Percentiles rank a stretch among this genome's conserved stretches.
Evolutionary conservation across 2,113 vertebrate genomes (phyloP).

Genomic region (Gnathonemus echidnorhynchus): DNA sequence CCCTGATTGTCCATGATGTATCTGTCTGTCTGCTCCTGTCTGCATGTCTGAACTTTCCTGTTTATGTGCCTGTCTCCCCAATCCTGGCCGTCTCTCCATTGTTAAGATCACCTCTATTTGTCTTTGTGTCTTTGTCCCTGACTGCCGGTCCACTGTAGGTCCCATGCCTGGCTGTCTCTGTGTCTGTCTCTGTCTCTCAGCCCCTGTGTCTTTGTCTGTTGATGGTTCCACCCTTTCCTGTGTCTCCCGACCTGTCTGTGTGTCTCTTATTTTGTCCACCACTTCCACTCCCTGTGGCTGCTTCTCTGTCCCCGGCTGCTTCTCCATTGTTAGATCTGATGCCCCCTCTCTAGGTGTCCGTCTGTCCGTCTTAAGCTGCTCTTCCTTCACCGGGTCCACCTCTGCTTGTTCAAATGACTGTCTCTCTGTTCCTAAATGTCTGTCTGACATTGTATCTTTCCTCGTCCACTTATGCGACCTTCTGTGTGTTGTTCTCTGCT

Average conservation of each 20-base stretch:
- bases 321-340: not conserved
- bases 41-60: not conserved
- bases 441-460: not conserved
- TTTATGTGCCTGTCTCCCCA: not conserved
- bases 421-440: not conserved
- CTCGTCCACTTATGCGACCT: not conserved
- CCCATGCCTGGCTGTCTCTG: not conserved
- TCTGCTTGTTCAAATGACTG: not conserved
- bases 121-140: not conserved
- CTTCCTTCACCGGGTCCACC: not conserved
- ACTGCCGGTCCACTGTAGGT: not conserved
- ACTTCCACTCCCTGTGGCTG: not conserved
- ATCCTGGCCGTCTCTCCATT: not conserved
- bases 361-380: not conserved
- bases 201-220: not conserved
- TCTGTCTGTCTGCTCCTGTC: not conserved
- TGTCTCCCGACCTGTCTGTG: not conserved
- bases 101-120: not conserved
- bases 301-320: not conserved
- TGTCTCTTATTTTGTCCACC: not conserved
- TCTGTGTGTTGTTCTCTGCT: not conserved
- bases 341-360: not conserved
- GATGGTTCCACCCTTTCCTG: not conserved
- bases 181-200: not conserved
- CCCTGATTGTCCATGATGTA: not conserved